phyloP scores from a whole-genome alignment of 2,797 vertebrate species.

The Premnoplex brunnescens region DNA sequence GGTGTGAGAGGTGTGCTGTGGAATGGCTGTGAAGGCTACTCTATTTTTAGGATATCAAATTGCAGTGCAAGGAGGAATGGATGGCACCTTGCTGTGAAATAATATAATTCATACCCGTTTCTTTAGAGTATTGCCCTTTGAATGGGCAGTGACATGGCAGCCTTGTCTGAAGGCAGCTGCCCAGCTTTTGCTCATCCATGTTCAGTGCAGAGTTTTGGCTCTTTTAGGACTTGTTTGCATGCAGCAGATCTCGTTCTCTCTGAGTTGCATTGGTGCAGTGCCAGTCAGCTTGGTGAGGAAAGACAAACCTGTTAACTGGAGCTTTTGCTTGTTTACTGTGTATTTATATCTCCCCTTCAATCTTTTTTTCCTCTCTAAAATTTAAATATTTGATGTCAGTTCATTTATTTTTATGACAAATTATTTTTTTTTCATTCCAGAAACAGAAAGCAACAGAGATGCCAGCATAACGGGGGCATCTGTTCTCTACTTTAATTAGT shows the following conservation, averaged over 20 bases:
- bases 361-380: not conserved
- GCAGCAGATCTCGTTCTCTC: slow-evolving; percentile 9
- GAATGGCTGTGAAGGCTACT: slow-evolving; percentile 50
- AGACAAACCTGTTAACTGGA: slow-evolving; percentile 39
- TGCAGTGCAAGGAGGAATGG: slow-evolving; percentile 44
- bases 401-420: slow-evolving; percentile 74
- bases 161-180: slow-evolving; percentile 28
- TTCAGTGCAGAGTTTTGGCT: not conserved
- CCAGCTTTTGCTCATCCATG: not conserved
- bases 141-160: slow-evolving; percentile 49
- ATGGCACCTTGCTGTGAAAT: slow-evolving; percentile 65
- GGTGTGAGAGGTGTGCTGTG: slow-evolving; percentile 26
- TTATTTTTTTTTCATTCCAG: slow-evolving; percentile 53
- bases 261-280: slow-evolving; percentile 5
- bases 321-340: slow-evolving; percentile 58
- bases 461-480: slow-evolving; percentile 53
- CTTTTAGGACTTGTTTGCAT: not conserved
- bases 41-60: slow-evolving; percentile 60
- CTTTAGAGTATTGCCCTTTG: slow-evolving; percentile 29
- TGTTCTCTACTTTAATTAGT: slow-evolving; percentile 71
- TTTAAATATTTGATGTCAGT: slow-evolving; percentile 74
- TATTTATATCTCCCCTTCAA: slow-evolving; percentile 69
- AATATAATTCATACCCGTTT: slow-evolving; percentile 16
- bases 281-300: slow-evolving; percentile 13
- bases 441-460: slow-evolving; percentile 65